Base-by-base conservation (phyloP, 2,888 invertebrate genomes). In the Autographa gamma region DNA sequence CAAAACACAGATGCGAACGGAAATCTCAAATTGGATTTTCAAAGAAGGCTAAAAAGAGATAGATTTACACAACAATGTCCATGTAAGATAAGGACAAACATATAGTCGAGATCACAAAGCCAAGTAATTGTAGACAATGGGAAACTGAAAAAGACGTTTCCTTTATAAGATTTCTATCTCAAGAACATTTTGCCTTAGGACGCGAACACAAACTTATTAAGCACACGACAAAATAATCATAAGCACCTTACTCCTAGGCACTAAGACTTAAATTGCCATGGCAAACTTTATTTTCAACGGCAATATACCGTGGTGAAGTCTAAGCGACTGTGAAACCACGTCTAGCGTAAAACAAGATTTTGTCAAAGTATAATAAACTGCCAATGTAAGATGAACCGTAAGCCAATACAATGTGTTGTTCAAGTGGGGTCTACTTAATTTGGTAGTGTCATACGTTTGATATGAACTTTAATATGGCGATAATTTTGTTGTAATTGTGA, bases 61-160 rank as follows among this genome's bases (percentile, higher is more conserved):
- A 81, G 76, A 56, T 1, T 19, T 84, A 89, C 73, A 60, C 68
- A 69, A 59, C 31, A 32, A 18, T 52, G 60, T 76, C 60, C 71
- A 64, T 19, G 88, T 79, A 69, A 74, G 88, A 92, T 52, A 77
- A 86, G 84, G 93, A 92, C 62, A 63, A 77, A 74, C 58, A 75
- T 76, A 88, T 79, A 79, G 84, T 88, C 83, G 85, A 89, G 85
- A 87, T 85, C 89, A 93, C 92, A 94, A 93, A 92, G 93, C 91
- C 91, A 91, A 93, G 93, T 94, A 93, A 95, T 94, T 95, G 95
- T 95, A 94, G 94, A 95, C 95, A 95, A 95, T 93, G 90, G 92
- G 80, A 89, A 81, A 90, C 95, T 95, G 95, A 93, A 95, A 95
- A 95, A 95, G 95, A 95, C 95, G 90, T 94, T 93, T 94, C 92